phyloP scores from a whole-genome alignment of 2,797 vertebrate genomes.

The Epinephelus coioides region DNA sequence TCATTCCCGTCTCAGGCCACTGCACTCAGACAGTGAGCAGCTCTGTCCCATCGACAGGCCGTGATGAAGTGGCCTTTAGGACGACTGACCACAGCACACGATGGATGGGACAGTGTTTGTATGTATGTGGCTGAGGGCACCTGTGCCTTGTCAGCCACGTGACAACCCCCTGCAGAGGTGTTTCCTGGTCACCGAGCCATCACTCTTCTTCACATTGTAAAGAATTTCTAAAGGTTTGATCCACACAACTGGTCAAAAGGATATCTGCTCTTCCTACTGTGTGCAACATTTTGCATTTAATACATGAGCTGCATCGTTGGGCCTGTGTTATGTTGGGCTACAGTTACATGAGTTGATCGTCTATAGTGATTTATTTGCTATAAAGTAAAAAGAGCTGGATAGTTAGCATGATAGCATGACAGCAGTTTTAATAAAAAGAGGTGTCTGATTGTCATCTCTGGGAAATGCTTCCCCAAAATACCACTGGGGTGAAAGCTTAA shows the following conservation, averaged over 20 bases:
- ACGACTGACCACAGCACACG: slow-evolving; percentile 59
- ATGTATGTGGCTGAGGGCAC: slow-evolving; percentile 59
- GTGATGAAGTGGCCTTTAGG: slow-evolving; percentile 73
- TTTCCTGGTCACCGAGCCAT: slow-evolving; percentile 50
- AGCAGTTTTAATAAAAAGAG: too few species aligned
- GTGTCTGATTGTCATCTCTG: neutral
- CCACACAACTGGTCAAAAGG: slow-evolving; percentile 8
- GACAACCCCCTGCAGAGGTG: slow-evolving; percentile 48
- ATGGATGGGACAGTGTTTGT: slow-evolving; percentile 69
- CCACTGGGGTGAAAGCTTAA: neutral
- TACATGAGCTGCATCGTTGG: neutral
- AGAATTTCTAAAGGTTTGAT: slow-evolving; percentile 28
- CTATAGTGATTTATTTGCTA: neutral
- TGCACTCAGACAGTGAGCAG: slow-evolving; percentile 58
- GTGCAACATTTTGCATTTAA: neutral
- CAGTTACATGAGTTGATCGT: neutral
- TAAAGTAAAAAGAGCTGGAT: neutral
- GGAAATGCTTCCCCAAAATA: neutral
- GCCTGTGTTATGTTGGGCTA: neutral
- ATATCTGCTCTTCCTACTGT: neutral
- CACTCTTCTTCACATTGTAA: slow-evolving; percentile 58
- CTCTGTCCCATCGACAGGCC: slow-evolving; percentile 69
- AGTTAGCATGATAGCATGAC: neutral
- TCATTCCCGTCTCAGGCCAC: slow-evolving; percentile 45
- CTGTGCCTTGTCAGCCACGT: slow-evolving; percentile 64